Evolutionary conservation across 2,113 vertebrate genomes (phyloP).

Genomic region (Limanda limanda): DNA sequence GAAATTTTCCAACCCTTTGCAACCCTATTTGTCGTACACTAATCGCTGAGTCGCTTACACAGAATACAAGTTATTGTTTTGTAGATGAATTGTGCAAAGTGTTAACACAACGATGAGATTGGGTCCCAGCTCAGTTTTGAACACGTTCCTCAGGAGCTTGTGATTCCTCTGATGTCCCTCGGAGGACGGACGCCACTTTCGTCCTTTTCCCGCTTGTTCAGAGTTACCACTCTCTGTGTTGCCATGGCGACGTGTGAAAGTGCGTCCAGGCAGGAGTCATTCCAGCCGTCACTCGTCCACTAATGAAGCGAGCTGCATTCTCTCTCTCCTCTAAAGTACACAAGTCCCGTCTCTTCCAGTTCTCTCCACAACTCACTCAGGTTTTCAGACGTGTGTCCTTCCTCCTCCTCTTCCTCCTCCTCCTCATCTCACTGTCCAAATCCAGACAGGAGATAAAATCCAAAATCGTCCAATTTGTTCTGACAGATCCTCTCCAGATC

Average conservation of each 20-base stretch:
- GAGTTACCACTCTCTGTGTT: conserved; percentile 54
- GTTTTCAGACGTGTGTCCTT: not conserved
- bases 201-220: conserved; percentile 23
- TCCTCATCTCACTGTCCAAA: not conserved
- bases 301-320: conserved; percentile 50
- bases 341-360: not conserved
- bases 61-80: too few relatives aligned
- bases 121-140: not conserved
- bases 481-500: not conserved
- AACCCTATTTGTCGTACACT: too few relatives aligned
- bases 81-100: too few relatives aligned
- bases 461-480: not conserved
- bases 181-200: conserved; percentile 8
- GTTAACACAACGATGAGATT: too few relatives aligned
- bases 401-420: not conserved
- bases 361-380: not conserved
- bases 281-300: conserved; percentile 36
- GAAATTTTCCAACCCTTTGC: too few relatives aligned
- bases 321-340: conserved; percentile 7
- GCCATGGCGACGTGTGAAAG: conserved; percentile 41
- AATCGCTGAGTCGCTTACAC: too few relatives aligned
- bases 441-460: too few relatives aligned
- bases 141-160: too few relatives aligned
- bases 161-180: not conserved
- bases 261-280: conserved; percentile 29